A percentile compares a stretch with the other conserved stretches of the same genome.
Conservation (phyloP, 2,113 vertebrate species). For the Rutilus rutilus region DNA sequence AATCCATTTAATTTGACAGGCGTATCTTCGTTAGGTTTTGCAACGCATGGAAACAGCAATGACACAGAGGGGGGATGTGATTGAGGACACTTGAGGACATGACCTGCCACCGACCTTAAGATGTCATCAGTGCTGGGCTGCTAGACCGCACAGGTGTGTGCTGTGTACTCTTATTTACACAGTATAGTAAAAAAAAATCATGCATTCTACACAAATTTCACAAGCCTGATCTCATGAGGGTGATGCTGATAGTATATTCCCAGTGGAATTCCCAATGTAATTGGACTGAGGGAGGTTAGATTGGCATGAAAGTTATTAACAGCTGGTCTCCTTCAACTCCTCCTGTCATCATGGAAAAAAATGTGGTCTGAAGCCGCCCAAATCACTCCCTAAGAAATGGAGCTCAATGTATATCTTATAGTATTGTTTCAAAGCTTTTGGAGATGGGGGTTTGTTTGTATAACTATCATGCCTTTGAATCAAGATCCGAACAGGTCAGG, state of each 20-base stretch:
- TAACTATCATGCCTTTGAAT: neutral
- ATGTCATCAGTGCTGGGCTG: neutral
- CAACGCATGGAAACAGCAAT: neutral
- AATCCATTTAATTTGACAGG: neutral
- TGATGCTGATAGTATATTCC: neutral
- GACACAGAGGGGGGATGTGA: neutral
- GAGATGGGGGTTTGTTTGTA: neutral
- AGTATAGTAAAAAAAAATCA: neutral
- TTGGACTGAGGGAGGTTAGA: conserved; percentile 13
- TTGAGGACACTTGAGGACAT: conserved; percentile 45
- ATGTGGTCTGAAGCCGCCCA: neutral
- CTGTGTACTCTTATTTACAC: neutral
- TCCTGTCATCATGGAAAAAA: neutral
- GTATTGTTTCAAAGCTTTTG: neutral
- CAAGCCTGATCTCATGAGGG: neutral
- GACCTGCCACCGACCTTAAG: conserved; percentile 31
- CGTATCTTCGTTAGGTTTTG: neutral
- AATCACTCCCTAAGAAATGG: conserved; percentile 14
- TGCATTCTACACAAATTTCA: neutral
- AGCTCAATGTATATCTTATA: neutral
- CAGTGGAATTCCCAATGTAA: neutral
- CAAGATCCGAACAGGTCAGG: neutral
- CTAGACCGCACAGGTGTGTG: neutral
- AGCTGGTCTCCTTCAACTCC: conserved; percentile 25
- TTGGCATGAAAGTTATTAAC: neutral